These are phyloP conservation scores for Apomyelois bistriatella DNA, from an alignment of 2,888 invertebrate species.

Conservation along the genomic window DNA sequence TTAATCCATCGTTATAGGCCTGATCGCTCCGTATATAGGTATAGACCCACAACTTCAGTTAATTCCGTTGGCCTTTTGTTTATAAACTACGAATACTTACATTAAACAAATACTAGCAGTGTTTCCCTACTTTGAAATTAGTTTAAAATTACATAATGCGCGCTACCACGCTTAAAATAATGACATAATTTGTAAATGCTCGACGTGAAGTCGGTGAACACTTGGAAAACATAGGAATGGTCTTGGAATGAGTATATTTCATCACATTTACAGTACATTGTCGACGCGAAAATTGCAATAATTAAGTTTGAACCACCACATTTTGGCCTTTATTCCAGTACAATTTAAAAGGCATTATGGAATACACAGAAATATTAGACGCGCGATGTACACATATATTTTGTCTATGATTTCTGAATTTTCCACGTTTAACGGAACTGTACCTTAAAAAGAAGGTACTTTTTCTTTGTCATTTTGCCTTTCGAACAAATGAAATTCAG, in stretches of 20 bases:
- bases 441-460: neutral
- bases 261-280: too few species aligned
- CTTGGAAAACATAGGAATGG: constrained; percentile 15
- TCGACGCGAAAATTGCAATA: too few species aligned
- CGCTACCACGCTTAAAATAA: neutral
- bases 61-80: neutral
- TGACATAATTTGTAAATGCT: constrained; percentile 16
- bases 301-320: neutral
- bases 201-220: constrained; percentile 14
- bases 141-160: neutral
- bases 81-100: neutral
- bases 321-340: neutral
- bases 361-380: neutral
- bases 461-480: too few species aligned
- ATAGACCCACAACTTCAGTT: neutral
- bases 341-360: too few species aligned
- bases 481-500: too few species aligned
- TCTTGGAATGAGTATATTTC: constrained; percentile 21
- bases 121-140: neutral
- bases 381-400: too few species aligned
- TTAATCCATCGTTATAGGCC: too few species aligned
- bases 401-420: too few species aligned
- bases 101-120: neutral
- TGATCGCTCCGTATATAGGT: too few species aligned
- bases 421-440: neutral